Evolutionary conservation across 2,888 invertebrate species (phyloP), one percentile per base, ranked within the genome.

Genomic region (Euproctis similis): DNA sequence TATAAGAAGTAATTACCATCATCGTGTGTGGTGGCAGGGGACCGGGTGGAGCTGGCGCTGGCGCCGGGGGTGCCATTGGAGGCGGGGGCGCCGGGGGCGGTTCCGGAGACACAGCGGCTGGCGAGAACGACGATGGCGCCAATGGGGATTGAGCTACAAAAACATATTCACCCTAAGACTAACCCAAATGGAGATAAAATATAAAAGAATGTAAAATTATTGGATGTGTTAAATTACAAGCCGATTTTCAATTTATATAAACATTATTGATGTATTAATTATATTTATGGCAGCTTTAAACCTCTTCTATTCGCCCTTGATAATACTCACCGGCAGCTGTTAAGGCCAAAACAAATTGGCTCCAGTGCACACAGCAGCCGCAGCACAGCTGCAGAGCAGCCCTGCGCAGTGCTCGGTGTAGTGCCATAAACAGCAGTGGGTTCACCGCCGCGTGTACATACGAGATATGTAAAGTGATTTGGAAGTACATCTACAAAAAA

Each of bases 401-500:
- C 28, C 89, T 86, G 9, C 93, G 86, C 36, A 93, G 81, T 2
- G 92, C 92, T 16, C 90, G 88, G 63, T 94, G 93, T 31, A 94
- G 82, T 26, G 91, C 89, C 68, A 94, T 87, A 73, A 94, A 93
- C 44, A 94, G 84, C 18, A 91, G 88, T 2, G 94, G 94, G 64
- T 94, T 94, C 47, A 93, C 92, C 53, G 93, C 93, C 17, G 94
- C 93, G 75, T 94, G 94, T 44, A 93, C 90, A 81, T 93, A 93
- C 45, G 94, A 93, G 76, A 94, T 92, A 87, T 94, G 93, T 52
- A 94, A 87, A 27, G 93, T 92, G 55, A 94, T 91, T 92, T 93
- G 87, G 44, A 86, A 86, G 60, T 84, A 84, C 67, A 84, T 70
- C 84, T 84, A 60, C 17, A 34, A 39, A 28, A 44, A 12, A 11